Evolutionary conservation across 1,140 invertebrate genomes (phyloP).

Genomic region (Argopecten irradians): DNA sequence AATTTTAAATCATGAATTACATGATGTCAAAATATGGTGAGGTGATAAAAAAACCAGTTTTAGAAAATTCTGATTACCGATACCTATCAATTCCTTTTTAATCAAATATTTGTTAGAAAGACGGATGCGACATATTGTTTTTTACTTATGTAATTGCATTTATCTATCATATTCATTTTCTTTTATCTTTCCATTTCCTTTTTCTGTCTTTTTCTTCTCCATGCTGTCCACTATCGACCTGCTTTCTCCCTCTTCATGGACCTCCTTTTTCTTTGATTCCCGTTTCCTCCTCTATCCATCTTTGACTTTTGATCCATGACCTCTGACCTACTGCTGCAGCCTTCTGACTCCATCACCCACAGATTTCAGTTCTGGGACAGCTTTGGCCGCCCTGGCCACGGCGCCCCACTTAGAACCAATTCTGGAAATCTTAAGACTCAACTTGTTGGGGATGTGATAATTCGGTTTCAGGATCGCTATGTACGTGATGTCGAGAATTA

Average conservation of each 20-base stretch:
- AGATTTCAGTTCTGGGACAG: conserved; percentile 6
- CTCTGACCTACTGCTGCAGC: background rate
- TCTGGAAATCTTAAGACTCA: conserved; percentile 48
- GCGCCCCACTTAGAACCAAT: conserved; percentile 43
- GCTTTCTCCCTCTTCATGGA: background rate
- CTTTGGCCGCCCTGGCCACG: conserved; percentile 42
- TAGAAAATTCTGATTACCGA: too few relatives aligned
- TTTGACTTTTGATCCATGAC: background rate
- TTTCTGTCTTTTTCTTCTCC: conserved; percentile 26
- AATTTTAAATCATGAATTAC: too few relatives aligned
- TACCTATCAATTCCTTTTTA: too few relatives aligned
- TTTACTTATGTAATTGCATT: conserved; percentile 14
- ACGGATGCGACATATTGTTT: background rate
- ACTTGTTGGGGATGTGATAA: conserved; percentile 42
- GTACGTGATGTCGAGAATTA: conserved; percentile 39
- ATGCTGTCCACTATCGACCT: background rate
- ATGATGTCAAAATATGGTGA: too few relatives aligned
- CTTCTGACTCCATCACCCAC: background rate
- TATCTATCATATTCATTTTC: conserved; percentile 20
- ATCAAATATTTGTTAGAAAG: too few relatives aligned
- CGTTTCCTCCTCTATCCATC: background rate
- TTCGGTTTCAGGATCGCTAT: conserved; percentile 51
- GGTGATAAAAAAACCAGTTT: too few relatives aligned
- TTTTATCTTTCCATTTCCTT: conserved; percentile 28
- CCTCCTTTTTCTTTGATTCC: background rate